Evolutionary conservation across 2,888 invertebrate genomes (phyloP), one percentile per base, ranked within the genome.

Genomic region (Aphidoletes aphidimyza): DNA sequence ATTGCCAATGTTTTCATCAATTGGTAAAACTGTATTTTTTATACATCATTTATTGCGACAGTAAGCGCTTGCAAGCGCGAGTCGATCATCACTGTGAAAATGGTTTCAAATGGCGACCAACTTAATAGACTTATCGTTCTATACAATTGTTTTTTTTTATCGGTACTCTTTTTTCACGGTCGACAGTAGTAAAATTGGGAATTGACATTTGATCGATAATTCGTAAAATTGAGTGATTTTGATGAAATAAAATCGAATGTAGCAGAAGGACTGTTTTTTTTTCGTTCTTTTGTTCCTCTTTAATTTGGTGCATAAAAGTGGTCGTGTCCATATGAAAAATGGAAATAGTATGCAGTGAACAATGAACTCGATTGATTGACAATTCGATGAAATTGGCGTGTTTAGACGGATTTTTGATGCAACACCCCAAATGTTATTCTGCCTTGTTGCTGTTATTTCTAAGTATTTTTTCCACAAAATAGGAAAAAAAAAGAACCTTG

Each of bases 161-260:
- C n/a, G n/a, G n/a, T n/a, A 14, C 11, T 30, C 17, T 1, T 30
- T 69, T 26, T 34, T 69, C 30, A 69, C 69, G 34, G 69, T 69
- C 54, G 54, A 1, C 22, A 54, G 1, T 3, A 54, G 3, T 22
- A 26, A 42, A 14, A 54, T 22, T 34, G 3, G 30, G 69, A 30
- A 14, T 8, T 69, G 69, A 69, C 69, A 69, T 69, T 69, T 69
- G 69, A 69, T 69, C 69, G 69, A 69, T 69, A 69, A 69, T 69
- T 69, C 69, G 69, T 69, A 30, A 69, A 69, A 69, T 69, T 22
- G 22, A 54, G 9, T 22, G 69, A 69, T 69, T 69, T 30, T 17
- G 17, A 30, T 69, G 8, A 54, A 54, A n/a, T n/a, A 9, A 42
- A 42, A 42, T 42, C 42, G 42, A 42, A 9, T 42, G 42, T 9